Conservation (phyloP, 2,797 vertebrate species). For the Rachycentron canadum region DNA sequence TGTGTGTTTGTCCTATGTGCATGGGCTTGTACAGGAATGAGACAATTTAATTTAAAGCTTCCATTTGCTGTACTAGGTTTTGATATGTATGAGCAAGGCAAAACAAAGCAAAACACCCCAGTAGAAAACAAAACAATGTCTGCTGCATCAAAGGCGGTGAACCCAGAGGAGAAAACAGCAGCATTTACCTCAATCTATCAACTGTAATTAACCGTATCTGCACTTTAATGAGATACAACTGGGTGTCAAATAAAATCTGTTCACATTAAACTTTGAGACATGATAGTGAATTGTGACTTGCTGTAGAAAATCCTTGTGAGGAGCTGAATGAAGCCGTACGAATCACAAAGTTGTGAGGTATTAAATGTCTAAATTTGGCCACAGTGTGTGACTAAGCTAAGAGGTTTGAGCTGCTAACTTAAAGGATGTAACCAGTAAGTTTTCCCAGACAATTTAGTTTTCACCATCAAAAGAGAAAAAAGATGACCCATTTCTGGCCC, state of each 20-base stretch:
- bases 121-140: constrained; percentile 24
- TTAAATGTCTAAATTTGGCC: constrained; percentile 1
- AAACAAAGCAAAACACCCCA: not conserved
- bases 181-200: constrained; percentile 19
- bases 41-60: constrained; percentile 28
- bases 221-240: constrained; percentile 20
- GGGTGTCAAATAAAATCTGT: constrained; percentile 2
- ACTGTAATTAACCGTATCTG: constrained; percentile 3
- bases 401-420: not conserved
- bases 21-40: not conserved
- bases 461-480: not conserved
- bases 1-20: not conserved
- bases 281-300: not conserved
- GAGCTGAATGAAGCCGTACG: not conserved
- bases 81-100: constrained; percentile 4
- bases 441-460: not conserved
- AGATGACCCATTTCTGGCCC: not conserved
- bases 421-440: not conserved
- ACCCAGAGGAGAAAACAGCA: not conserved
- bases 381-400: not conserved
- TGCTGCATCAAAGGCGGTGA: not conserved
- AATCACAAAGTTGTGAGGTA: not conserved
- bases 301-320: not conserved
- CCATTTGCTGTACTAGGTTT: constrained; percentile 14
- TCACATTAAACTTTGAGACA: constrained; percentile 8